These are phyloP conservation scores for Salticus scenicus DNA, from an alignment of 2,888 invertebrate genomes.

Conservation along the genomic window DNA sequence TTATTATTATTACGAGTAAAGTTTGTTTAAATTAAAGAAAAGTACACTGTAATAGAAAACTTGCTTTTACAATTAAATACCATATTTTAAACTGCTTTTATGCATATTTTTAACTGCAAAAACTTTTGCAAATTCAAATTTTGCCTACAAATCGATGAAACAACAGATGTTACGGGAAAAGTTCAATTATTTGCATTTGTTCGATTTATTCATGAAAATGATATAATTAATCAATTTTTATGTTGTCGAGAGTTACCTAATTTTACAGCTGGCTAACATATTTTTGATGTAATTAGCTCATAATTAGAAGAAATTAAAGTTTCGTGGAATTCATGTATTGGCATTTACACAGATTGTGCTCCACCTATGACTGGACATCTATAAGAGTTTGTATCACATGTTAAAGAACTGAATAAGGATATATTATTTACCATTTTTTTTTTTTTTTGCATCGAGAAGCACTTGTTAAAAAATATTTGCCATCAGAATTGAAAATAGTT, in stretches of 20 bases:
- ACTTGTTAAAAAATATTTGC: slow-evolving; percentile 16
- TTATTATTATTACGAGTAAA: too few relatives aligned
- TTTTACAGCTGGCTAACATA: background rate
- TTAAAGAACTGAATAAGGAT: background rate
- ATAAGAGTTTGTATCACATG: slow-evolving; percentile 21
- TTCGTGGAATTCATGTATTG: slow-evolving; percentile 21
- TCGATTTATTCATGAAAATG: slow-evolving; percentile 10
- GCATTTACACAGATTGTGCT: slow-evolving; percentile 21
- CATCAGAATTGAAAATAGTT: background rate
- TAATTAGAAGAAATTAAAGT: background rate
- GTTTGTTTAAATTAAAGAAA: too few relatives aligned
- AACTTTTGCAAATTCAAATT: background rate
- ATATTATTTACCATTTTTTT: background rate
- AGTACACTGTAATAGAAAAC: too few relatives aligned
- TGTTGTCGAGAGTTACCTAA: background rate
- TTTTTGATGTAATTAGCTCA: slow-evolving; percentile 12
- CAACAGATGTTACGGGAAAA: slow-evolving; percentile 8
- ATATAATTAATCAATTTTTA: background rate
- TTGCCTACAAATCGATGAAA: slow-evolving; percentile 3
- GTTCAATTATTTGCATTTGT: slow-evolving; percentile 7
- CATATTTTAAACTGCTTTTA: too few relatives aligned
- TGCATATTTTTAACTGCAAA: background rate
- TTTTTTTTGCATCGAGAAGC: slow-evolving; percentile 23
- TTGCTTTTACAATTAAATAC: too few relatives aligned
- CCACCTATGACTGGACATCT: slow-evolving; percentile 18